Evolutionary conservation across 2,888 invertebrate genomes (phyloP).

Genomic region (Myopa testacea): DNA sequence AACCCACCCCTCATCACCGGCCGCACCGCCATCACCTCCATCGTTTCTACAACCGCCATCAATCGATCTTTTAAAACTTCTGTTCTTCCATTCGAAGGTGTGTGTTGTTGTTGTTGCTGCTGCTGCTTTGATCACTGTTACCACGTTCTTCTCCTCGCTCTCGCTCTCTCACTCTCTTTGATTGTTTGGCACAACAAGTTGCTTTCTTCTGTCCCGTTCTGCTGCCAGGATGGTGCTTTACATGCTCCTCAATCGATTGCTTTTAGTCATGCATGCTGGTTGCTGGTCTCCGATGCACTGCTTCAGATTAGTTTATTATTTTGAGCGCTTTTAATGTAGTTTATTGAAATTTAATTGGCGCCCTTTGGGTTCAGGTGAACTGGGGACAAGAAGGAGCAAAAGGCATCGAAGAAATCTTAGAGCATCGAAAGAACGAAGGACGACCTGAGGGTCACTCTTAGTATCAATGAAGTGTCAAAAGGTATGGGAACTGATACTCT

Average conservation of each 20-base stretch:
- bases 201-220: not conserved
- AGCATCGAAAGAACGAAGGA: not conserved
- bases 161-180: not conserved
- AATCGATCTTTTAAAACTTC: constrained; percentile 28
- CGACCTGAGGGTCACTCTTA: not conserved
- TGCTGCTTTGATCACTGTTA: constrained; percentile 4
- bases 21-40: not conserved
- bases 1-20: not conserved
- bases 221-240: not conserved
- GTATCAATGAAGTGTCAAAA: not conserved
- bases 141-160: not conserved
- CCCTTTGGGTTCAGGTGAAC: not conserved
- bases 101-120: constrained; percentile 4
- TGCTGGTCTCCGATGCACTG: constrained; percentile 12
- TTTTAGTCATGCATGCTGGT: constrained; percentile 16
- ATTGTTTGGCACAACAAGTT: constrained; percentile 26
- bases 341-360: constrained; percentile 37
- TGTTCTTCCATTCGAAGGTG: constrained; percentile 19
- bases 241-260: constrained; percentile 30
- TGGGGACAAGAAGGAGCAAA: not conserved
- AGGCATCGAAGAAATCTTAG: not conserved
- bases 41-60: not conserved
- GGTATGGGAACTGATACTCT: not conserved
- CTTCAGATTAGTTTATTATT: constrained; percentile 17
- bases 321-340: constrained; percentile 6